Base-by-base conservation (phyloP, 2,888 invertebrate genomes). In the Lacanobia wlatinum region DNA sequence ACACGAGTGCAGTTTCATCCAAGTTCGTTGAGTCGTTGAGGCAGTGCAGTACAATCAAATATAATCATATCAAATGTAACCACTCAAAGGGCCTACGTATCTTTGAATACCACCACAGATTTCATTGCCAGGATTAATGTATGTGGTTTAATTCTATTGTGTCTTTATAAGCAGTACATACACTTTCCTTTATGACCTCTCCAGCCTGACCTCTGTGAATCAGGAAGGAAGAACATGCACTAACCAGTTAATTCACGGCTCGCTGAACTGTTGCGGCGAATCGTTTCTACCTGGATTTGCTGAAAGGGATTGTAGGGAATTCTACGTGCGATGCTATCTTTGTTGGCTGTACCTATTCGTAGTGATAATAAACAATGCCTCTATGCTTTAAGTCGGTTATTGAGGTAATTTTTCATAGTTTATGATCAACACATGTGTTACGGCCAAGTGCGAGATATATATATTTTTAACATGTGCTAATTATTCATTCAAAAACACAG, bases 231-330 rank as follows among this genome's bases (percentile, higher is more conserved):
- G 21, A 65, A 65, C 55, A 56, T 65, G 60, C 38, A 61, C 43
- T 65, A 38, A 65, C 50, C 21, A 65, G 28, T 76, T 40, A 55
- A 64, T 80, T 80, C 55, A 65, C 64, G 46, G 50, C 38, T 56
- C 64, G 64, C 38, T 76, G 64, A 80, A 61, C 61, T 61, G 46
- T 74, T 62, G 18, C 23, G 43, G 60, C 3, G 34, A 73, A 61
- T 65, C 55, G 55, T 38, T 73, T 40, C 59, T 64, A 73, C 53
- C 56, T 50, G 43, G 60, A 61, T 76, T 80, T 52, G 60, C 46
- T 52, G 28, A 50, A 80, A 66, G 40, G 61, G 40, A 52, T 61
- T 72, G 34, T 62, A 21, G 34, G 12, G 12, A 38, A 46, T 70
- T 78, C 23, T 28, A 59, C 14, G 8, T 18, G 55, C 50, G 28